Evolutionary conservation across 2,113 vertebrate species (phyloP).

Genomic region (Erpornis zantholeuca): DNA sequence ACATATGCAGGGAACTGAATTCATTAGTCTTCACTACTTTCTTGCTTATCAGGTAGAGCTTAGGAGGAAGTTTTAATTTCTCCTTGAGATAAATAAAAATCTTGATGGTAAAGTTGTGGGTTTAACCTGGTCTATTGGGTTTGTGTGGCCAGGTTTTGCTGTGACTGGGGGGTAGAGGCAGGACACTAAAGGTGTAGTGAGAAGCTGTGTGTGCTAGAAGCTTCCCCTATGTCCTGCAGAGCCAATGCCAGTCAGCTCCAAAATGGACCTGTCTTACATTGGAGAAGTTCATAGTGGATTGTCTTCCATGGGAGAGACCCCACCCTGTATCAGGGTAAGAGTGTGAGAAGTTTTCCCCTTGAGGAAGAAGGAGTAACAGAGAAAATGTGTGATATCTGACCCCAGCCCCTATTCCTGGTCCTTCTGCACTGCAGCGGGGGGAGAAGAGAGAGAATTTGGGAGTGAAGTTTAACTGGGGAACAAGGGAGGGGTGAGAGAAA

Average conservation of each 20-base stretch:
- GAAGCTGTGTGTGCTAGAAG: not conserved
- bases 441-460: not conserved
- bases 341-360: not conserved
- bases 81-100: not conserved
- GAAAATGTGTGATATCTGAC: not conserved
- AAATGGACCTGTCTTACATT: not conserved
- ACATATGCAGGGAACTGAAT: conserved; percentile 2
- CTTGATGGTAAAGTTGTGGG: not conserved
- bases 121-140: not conserved
- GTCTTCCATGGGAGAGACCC: not conserved
- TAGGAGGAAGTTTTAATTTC: not conserved
- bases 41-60: not conserved
- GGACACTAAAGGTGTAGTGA: not conserved
- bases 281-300: not conserved
- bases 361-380: not conserved
- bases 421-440: rapidly evolving
- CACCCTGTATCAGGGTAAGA: not conserved
- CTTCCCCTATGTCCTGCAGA: not conserved
- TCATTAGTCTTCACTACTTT: conserved; percentile 4
- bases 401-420: rapidly evolving
- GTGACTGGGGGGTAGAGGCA: rapidly evolving
- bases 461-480: not conserved
- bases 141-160: not conserved
- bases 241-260: not conserved
- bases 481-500: not conserved